phyloP scores from a whole-genome alignment of 2,797 vertebrate genomes.

The Myripristis jacobus region DNA sequence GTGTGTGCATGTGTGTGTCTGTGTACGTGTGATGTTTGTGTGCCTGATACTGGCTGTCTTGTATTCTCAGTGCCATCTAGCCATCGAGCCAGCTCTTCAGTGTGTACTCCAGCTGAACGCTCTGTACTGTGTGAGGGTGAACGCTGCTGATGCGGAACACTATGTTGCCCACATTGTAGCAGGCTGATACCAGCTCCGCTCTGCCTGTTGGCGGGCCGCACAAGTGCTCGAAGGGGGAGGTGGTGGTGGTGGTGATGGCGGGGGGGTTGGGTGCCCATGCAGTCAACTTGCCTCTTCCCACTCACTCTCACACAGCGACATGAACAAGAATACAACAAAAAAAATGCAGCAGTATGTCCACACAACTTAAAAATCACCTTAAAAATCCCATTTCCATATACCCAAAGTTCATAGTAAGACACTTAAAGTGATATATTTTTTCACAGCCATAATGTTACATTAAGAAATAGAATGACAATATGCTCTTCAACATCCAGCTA shows the following conservation, averaged over 20 bases:
- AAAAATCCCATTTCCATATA: too few relatives aligned
- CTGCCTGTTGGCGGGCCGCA: slow-evolving; percentile 17
- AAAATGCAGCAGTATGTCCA: too few relatives aligned
- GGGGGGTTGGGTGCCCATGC: slow-evolving; percentile 15
- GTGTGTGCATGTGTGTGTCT: slow-evolving; percentile 12
- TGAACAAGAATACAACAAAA: slow-evolving; percentile 39
- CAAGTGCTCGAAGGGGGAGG: neutral
- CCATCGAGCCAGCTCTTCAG: slow-evolving; percentile 29
- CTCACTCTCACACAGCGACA: slow-evolving; percentile 8
- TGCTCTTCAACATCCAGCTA: too few relatives aligned
- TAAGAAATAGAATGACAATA: too few relatives aligned
- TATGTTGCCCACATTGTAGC: slow-evolving; percentile 36
- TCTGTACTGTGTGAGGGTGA: slow-evolving; percentile 52
- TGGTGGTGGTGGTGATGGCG: neutral
- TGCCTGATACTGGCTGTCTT: slow-evolving; percentile 32
- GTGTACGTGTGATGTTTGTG: slow-evolving; percentile 2
- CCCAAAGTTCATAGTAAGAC: too few relatives aligned
- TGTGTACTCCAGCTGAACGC: slow-evolving; percentile 39
- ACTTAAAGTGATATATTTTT: too few relatives aligned
- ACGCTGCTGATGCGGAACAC: slow-evolving; percentile 41
- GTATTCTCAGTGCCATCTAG: slow-evolving; percentile 31
- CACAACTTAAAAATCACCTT: too few relatives aligned
- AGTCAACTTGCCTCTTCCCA: slow-evolving; percentile 30
- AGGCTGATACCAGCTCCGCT: slow-evolving; percentile 42
- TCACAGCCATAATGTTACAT: too few relatives aligned